Percentiles rank a stretch among this genome's conserved stretches.
Evolutionary conservation across 2,888 invertebrate genomes (phyloP).

Genomic region (Noctua janthina): DNA sequence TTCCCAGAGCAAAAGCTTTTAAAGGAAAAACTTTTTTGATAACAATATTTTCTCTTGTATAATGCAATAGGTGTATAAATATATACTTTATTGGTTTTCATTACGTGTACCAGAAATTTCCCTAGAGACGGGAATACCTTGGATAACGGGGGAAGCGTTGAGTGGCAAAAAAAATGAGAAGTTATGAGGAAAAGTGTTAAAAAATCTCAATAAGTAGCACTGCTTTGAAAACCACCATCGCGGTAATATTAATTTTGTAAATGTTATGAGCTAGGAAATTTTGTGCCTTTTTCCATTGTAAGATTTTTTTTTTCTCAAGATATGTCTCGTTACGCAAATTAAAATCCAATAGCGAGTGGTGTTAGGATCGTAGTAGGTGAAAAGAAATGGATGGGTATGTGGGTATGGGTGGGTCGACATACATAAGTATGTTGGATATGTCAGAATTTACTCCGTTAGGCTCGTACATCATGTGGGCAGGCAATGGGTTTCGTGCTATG

Average conservation of each 20-base stretch:
- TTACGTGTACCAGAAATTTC: slow-evolving; percentile 55
- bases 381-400: no score
- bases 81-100: slow-evolving; percentile 40
- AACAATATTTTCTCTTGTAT: slow-evolving; percentile 22
- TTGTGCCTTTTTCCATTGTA: background rate
- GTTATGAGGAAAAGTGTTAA: slow-evolving; percentile 19
- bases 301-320: background rate
- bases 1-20: background rate
- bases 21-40: slow-evolving; percentile 15
- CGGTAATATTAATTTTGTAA: slow-evolving; percentile 11
- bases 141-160: slow-evolving; percentile 24
- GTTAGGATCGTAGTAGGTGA: background rate
- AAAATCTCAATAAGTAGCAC: slow-evolving; percentile 37
- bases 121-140: slow-evolving; percentile 53
- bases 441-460: no score
- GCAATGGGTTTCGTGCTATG: no score
- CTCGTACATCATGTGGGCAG: no score
- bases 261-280: background rate
- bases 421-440: no score
- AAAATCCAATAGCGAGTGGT: background rate
- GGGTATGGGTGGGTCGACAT: no score
- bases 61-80: slow-evolving; percentile 21
- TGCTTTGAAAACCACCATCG: background rate
- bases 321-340: background rate
- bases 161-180: slow-evolving; percentile 47